phyloP scores from a whole-genome alignment of 2,113 vertebrate species.

The Limanda limanda region DNA sequence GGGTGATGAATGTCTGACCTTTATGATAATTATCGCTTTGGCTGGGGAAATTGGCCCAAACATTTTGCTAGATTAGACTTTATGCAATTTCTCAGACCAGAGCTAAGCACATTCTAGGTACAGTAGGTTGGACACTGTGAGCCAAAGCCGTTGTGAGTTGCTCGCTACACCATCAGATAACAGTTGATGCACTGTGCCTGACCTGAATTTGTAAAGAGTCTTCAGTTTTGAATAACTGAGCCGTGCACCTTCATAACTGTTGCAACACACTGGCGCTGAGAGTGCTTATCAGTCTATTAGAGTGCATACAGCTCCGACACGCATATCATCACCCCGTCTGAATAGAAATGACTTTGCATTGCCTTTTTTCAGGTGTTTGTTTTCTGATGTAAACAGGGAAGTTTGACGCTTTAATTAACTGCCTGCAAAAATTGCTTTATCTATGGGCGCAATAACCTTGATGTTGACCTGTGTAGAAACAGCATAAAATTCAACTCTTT shows the following conservation, averaged over 20 bases:
- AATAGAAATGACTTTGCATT: background rate
- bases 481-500: background rate
- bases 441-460: background rate
- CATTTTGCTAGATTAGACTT: background rate
- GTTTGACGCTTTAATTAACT: background rate
- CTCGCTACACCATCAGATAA: background rate
- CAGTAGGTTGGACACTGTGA: background rate
- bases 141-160: background rate
- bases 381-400: background rate
- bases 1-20: background rate
- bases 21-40: background rate
- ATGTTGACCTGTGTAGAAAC: background rate
- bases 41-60: too few relatives aligned
- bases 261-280: background rate
- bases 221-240: background rate
- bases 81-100: background rate
- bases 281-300: background rate
- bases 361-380: background rate
- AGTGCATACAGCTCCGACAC: background rate
- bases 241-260: background rate
- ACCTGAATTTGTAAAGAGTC: background rate
- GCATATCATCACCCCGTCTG: background rate
- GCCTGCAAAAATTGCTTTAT: background rate
- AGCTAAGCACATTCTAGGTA: conserved; percentile 3
- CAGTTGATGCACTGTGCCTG: background rate